Evolutionary conservation across 2,888 invertebrate species (phyloP).

Genomic region (Drosophila suboccidentalis): DNA sequence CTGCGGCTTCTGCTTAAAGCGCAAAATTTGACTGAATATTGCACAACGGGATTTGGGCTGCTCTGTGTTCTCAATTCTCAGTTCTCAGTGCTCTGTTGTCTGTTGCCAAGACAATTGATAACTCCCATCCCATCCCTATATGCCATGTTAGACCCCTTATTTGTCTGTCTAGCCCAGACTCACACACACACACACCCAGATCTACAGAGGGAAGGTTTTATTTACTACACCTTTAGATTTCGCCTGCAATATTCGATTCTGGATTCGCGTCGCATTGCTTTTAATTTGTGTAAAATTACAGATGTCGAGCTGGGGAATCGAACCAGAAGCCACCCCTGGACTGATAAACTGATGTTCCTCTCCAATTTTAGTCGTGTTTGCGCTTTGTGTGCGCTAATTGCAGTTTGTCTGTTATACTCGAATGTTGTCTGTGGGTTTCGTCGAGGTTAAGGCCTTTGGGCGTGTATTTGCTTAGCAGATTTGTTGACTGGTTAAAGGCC

Average conservation of each 20-base stretch:
- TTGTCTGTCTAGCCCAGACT: constrained; percentile 16
- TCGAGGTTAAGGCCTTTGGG: constrained; percentile 46
- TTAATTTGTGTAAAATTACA: constrained; percentile 70
- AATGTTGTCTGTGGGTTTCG: constrained; percentile 39
- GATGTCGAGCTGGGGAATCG: constrained; percentile 26
- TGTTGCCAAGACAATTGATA: constrained; percentile 74
- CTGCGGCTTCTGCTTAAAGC: constrained; percentile 43
- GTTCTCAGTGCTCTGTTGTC: constrained; percentile 25
- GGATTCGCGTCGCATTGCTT: constrained; percentile 55
- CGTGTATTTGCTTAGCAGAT: constrained; percentile 55
- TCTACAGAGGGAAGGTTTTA: constrained; percentile 9
- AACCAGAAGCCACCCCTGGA: constrained; percentile 29
- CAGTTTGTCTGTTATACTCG: constrained; percentile 58
- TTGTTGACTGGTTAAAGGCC: constrained; percentile 50
- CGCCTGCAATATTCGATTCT: constrained; percentile 21
- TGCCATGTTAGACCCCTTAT: constrained; percentile 14
- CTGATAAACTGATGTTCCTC: constrained; percentile 1
- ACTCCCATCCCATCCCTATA: constrained; percentile 21
- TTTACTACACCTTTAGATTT: constrained; percentile 29
- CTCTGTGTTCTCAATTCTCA: not conserved
- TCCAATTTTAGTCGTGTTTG: constrained; percentile 55
- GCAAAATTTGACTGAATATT: constrained; percentile 37
- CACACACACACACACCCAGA: constrained; percentile 12
- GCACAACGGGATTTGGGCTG: constrained; percentile 51
- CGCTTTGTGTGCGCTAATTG: constrained; percentile 67